Base-by-base conservation (phyloP, 2,113 vertebrate species). In the Syrrhaptes paradoxus region DNA sequence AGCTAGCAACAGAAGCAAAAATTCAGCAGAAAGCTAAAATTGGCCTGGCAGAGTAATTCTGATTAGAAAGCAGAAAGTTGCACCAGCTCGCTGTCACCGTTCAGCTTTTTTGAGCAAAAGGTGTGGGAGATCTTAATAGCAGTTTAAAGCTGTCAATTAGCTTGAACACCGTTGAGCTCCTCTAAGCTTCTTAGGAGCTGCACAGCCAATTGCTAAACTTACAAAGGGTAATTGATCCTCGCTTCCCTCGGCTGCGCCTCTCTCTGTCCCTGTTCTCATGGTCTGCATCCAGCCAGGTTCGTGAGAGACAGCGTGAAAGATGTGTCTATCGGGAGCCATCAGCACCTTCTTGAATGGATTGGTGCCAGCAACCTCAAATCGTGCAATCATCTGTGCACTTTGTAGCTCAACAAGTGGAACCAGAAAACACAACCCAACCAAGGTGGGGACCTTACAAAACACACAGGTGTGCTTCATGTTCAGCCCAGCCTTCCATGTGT, bases 141-240 rank as follows among this genome's bases (percentile, higher is more conserved):
- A 92, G 32, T 93, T 97, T 95, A 95, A 96, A 85, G 66, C 77
- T 61, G 81, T 72, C 91, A 96, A 94, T 97, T 95, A 95, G 78
- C 94, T 91, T 54, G 55, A 96, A 93, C 6, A 21, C 65, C 74
- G 52, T 68, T 94, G 93, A 95, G 94, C 62, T 91, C 46, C 89
- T 85, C 62, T 94, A 96, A 97, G 77, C 80, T 46, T 57, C 95
- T 97, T 95, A 97, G 4, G 25, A 4, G 41, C 66, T 5, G 14
- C 71, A 75, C 0, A 95, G 79, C 66, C 46, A 32, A 96, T 32
- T 55, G 82, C 85, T 93, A 85, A 96, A 90, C 63, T 82, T 61
- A 16, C 63, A 58, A 70, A 91, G 79, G 89, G 68, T 75, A 97
- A 97, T 7, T 85, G 92, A 97, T 94, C 82, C 82, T 65, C 6